Evolutionary conservation across 2,888 invertebrate species (phyloP).

Genomic region (Oscheius sp.): DNA sequence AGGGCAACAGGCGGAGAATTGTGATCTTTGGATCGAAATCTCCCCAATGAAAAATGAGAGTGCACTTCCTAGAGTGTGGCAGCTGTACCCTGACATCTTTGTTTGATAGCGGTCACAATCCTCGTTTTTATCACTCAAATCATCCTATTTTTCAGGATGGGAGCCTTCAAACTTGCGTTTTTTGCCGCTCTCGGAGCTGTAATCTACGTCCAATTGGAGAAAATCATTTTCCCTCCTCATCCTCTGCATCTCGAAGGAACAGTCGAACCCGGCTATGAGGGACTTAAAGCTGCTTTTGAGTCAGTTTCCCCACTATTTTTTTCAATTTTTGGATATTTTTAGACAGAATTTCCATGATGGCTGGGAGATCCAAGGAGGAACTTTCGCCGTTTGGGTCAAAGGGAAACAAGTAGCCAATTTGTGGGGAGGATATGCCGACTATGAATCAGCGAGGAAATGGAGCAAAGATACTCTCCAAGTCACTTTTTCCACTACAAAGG

Average conservation of each 20-base stretch:
- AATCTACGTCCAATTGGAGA: not conserved
- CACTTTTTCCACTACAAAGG: slow-evolving; percentile 60
- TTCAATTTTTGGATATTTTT: slow-evolving; percentile 31
- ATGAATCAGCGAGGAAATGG: slow-evolving; percentile 52
- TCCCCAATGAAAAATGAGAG: too few relatives aligned
- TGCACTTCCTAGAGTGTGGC: too few relatives aligned
- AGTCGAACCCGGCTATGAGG: not conserved
- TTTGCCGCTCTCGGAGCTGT: slow-evolving; percentile 3
- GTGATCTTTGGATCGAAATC: too few relatives aligned
- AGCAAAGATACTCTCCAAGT: slow-evolving; percentile 55
- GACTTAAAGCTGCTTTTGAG: slow-evolving; percentile 12
- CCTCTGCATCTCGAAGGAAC: not conserved
- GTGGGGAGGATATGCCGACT: slow-evolving; percentile 72
- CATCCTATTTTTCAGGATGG: slow-evolving; percentile 15
- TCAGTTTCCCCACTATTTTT: not conserved
- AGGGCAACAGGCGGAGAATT: too few relatives aligned
- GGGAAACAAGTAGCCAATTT: slow-evolving; percentile 70
- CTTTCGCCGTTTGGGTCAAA: slow-evolving; percentile 71
- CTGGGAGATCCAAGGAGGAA: slow-evolving; percentile 69
- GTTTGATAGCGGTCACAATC: too few relatives aligned
- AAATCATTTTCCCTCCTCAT: not conserved
- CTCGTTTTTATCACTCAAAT: too few relatives aligned
- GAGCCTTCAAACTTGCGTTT: slow-evolving; percentile 8
- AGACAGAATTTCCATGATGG: slow-evolving; percentile 57
- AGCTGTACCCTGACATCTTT: too few relatives aligned